phyloP scores from a whole-genome alignment of 2,888 invertebrate species.

The Drosophila lutescens region DNA sequence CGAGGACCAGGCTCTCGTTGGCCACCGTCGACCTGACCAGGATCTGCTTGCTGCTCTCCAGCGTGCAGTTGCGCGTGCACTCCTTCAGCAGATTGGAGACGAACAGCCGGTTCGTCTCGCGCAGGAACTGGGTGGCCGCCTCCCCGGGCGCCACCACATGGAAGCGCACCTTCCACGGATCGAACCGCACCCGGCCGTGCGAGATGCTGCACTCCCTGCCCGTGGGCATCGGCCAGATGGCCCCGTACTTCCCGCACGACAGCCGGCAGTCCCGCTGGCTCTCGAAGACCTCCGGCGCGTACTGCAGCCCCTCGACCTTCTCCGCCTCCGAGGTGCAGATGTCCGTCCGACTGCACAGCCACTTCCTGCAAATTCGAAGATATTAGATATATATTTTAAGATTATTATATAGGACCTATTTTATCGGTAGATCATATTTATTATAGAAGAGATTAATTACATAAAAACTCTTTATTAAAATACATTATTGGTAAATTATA shows the following conservation, averaged over 20 bases:
- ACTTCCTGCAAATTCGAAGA: conserved; percentile 41
- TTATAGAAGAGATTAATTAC: too few species aligned
- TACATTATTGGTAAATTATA: too few species aligned
- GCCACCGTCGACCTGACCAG: conserved; percentile 86
- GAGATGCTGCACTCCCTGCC: conserved; percentile 84
- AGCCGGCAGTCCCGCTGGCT: conserved; percentile 88
- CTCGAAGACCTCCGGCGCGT: conserved; percentile 65
- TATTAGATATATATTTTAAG: too few species aligned
- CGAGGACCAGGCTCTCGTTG: conserved; percentile 85
- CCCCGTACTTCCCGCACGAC: conserved; percentile 88
- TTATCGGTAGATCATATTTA: too few species aligned
- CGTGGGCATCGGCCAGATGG: conserved; percentile 89
- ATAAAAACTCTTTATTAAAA: too few species aligned
- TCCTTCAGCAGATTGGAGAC: conserved; percentile 86
- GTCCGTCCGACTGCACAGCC: conserved; percentile 73
- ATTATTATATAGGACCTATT: too few species aligned
- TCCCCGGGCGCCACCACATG: conserved; percentile 85
- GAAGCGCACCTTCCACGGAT: conserved; percentile 86
- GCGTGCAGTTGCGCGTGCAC: conserved; percentile 86
- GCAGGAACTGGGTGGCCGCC: conserved; percentile 85
- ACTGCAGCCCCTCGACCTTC: conserved; percentile 2
- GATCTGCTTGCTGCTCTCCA: conserved; percentile 85
- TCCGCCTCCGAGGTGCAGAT: conserved; percentile 67
- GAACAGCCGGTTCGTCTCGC: conserved; percentile 86
- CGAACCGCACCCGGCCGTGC: conserved; percentile 85